These are phyloP conservation scores for Hirtodrosophila cameraria DNA, from an alignment of 2,888 invertebrate genomes.

Conservation along the genomic window DNA sequence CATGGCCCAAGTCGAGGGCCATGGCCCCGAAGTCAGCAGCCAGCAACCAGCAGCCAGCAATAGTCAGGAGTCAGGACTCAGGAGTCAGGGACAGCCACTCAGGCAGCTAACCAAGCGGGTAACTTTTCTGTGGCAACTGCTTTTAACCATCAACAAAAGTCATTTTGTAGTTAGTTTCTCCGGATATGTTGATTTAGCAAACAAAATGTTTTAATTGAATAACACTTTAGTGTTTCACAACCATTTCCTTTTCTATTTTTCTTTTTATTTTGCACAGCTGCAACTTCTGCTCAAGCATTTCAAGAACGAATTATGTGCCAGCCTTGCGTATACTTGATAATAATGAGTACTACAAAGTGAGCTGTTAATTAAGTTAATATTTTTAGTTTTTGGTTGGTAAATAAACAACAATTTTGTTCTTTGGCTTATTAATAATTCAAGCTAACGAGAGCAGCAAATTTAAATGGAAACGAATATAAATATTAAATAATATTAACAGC, in stretches of 20 bases:
- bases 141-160: slow-evolving; percentile 68
- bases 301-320: background rate
- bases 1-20: background rate
- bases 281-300: too few relatives aligned
- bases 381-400: too few relatives aligned
- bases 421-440: too few relatives aligned
- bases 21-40: background rate
- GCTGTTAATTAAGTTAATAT: too few relatives aligned
- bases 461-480: too few relatives aligned
- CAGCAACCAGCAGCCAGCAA: slow-evolving; percentile 6
- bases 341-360: too few relatives aligned
- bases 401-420: background rate
- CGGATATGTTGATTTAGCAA: slow-evolving; percentile 72
- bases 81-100: slow-evolving; percentile 39
- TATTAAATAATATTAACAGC: too few relatives aligned
- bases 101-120: slow-evolving; percentile 53
- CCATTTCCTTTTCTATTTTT: background rate
- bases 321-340: background rate
- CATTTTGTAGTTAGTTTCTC: slow-evolving; percentile 51
- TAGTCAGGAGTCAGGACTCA: slow-evolving; percentile 6
- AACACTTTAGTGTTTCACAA: slow-evolving; percentile 40
- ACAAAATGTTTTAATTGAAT: slow-evolving; percentile 73
- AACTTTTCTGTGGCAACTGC: slow-evolving; percentile 65
- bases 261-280: background rate
- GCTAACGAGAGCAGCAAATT: too few relatives aligned